A percentile compares a stretch with the other conserved stretches of the same genome.
Conservation (phyloP, 2,113 vertebrate species). For the Herpetotheres cachinnans region DNA sequence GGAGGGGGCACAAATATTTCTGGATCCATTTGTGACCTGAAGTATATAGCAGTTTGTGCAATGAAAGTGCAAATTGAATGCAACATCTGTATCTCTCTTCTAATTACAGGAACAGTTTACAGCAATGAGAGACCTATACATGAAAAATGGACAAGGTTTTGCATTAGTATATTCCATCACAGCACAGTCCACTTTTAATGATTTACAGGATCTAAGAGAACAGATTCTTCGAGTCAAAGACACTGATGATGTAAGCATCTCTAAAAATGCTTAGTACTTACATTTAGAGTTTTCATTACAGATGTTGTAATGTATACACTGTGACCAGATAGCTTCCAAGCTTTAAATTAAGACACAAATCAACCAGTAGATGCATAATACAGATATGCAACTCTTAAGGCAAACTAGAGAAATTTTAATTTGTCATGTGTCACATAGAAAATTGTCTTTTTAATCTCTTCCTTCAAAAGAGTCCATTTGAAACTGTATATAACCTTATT, state of each 20-base stretch:
- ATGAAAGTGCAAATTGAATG: background rate
- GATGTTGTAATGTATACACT: background rate
- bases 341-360: background rate
- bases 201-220: conserved; percentile 85
- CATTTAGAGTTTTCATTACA: background rate
- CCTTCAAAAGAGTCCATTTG: background rate
- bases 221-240: conserved; percentile 88
- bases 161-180: conserved; percentile 88
- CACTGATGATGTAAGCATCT: conserved; percentile 82
- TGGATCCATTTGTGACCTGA: background rate
- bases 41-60: background rate
- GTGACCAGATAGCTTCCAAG: background rate
- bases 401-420: background rate
- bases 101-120: conserved; percentile 82
- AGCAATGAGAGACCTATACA: conserved; percentile 86
- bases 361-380: background rate
- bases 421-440: background rate
- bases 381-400: background rate
- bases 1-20: background rate
- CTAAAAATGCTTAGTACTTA: background rate
- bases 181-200: conserved; percentile 86
- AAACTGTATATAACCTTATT: background rate
- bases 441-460: background rate
- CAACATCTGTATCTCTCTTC: background rate
- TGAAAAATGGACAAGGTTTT: conserved; percentile 87